Conservation (phyloP, 2,888 invertebrate species). For the Brachyptera putata region DNA sequence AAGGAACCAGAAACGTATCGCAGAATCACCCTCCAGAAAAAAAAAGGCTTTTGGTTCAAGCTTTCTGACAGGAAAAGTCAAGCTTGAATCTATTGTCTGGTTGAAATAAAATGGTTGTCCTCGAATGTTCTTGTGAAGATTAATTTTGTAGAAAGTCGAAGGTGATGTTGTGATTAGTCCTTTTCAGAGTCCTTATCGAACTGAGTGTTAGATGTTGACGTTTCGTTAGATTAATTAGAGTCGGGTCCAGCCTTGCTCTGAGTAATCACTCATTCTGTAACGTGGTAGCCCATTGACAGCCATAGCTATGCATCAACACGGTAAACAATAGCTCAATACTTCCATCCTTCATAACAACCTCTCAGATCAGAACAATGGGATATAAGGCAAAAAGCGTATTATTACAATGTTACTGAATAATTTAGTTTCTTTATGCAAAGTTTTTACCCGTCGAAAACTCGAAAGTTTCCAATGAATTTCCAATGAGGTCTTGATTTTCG, state of each 20-base stretch:
- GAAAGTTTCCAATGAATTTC: slow-evolving; percentile 7
- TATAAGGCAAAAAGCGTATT: slow-evolving; percentile 9
- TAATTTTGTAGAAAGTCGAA: slow-evolving; percentile 9
- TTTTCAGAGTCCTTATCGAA: slow-evolving; percentile 14
- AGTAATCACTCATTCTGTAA: slow-evolving; percentile 13
- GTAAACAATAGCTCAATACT: slow-evolving; percentile 15
- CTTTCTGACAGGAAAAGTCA: too few species aligned
- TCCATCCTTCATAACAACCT: slow-evolving; percentile 12
- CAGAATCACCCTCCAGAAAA: background rate
- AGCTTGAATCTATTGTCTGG: too few species aligned
- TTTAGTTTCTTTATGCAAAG: slow-evolving; percentile 12
- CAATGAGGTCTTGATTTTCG: background rate
- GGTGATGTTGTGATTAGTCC: slow-evolving; percentile 14
- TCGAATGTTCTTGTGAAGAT: slow-evolving; percentile 7
- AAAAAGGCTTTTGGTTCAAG: background rate
- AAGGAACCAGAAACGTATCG: background rate
- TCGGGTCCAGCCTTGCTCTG: background rate
- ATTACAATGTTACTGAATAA: slow-evolving; percentile 12
- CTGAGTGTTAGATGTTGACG: slow-evolving; percentile 13
- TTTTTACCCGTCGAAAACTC: background rate
- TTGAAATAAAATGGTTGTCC: too few species aligned
- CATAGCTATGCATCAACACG: background rate
- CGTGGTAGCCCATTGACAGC: slow-evolving; percentile 6
- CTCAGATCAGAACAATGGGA: slow-evolving; percentile 7
- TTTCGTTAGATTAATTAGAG: slow-evolving; percentile 13